Conservation (phyloP, 2,113 vertebrate genomes). For the Nestor notabilis region DNA sequence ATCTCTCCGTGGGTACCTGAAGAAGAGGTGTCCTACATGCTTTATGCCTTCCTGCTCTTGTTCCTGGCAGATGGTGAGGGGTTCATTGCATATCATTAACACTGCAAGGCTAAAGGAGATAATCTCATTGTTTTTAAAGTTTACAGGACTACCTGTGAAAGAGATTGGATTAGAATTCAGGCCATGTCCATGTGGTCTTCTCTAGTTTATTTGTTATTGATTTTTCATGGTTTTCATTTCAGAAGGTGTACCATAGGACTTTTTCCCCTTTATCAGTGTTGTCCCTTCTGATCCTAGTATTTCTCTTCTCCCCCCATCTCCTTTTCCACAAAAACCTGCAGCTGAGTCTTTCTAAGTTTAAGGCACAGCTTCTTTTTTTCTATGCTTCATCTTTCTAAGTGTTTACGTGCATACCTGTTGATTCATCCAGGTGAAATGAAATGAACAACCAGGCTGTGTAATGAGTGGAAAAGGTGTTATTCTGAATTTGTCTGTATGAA, state of each 20-base stretch:
- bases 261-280: neutral
- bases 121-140: neutral
- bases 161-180: neutral
- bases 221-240: neutral
- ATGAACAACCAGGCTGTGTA: neutral
- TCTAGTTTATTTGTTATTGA: neutral
- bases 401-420: neutral
- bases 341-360: neutral
- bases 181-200: too few relatives aligned
- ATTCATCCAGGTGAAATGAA: neutral
- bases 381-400: neutral
- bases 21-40: too few relatives aligned
- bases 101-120: neutral
- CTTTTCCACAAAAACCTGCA: neutral
- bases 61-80: neutral
- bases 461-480: neutral
- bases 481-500: neutral
- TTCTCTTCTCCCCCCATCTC: neutral
- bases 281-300: neutral
- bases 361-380: neutral
- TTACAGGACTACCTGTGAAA: neutral
- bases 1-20: neutral
- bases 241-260: neutral
- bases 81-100: neutral
- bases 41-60: neutral